Evolutionary conservation across 2,113 vertebrate genomes (phyloP).

Genomic region (Accipiter virgatus): DNA sequence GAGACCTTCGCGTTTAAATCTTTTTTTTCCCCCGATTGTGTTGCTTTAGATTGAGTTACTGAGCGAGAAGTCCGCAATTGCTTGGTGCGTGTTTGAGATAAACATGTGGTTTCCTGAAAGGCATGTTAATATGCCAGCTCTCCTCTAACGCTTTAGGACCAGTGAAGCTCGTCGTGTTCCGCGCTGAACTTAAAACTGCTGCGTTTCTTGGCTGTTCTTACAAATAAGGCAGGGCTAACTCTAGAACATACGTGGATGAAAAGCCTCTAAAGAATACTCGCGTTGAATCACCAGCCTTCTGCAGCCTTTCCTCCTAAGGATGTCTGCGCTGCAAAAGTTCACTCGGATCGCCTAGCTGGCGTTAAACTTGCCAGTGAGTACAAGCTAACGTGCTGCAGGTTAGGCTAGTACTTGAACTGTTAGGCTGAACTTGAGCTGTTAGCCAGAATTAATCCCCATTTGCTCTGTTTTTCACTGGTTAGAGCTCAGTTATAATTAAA

Average conservation of each 20-base stretch:
- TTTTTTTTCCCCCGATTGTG: not conserved
- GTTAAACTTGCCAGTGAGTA: not conserved
- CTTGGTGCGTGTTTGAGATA: conserved; percentile 29
- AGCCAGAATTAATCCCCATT: not conserved
- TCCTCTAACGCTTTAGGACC: not conserved
- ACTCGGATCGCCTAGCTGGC: rapidly evolving
- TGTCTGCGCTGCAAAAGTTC: not conserved
- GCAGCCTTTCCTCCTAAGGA: not conserved
- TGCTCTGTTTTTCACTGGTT: not conserved
- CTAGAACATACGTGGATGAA: not conserved
- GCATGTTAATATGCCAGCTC: not conserved
- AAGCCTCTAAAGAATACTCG: not conserved
- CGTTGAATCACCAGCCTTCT: not conserved
- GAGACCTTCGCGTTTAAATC: not conserved
- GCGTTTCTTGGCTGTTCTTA: not conserved
- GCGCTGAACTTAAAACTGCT: not conserved
- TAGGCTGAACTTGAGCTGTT: not conserved
- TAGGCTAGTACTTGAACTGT: not conserved
- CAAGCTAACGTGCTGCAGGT: not conserved
- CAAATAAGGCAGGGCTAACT: not conserved
- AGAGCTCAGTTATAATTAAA: not conserved
- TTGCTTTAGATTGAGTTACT: not conserved
- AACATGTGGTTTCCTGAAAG: conserved; percentile 66
- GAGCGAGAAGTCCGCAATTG: not conserved
- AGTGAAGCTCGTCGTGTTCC: not conserved